A percentile compares a stretch with the other conserved stretches of the same genome.
phyloP scores from a whole-genome alignment of 2,888 invertebrate species.

The Quadroppia sp. region DNA sequence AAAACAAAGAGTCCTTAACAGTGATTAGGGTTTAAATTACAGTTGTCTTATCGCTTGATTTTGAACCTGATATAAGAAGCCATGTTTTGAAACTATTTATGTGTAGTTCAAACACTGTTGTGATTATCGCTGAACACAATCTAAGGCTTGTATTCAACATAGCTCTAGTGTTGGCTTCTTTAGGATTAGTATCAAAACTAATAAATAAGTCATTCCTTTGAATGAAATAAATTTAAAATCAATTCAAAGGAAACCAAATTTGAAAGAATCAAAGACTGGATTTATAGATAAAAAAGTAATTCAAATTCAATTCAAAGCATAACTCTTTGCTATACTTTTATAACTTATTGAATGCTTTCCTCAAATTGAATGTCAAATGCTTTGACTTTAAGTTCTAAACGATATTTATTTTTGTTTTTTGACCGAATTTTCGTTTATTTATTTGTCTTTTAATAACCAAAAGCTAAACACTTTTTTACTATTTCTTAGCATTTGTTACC shows the following conservation, averaged over 20 bases:
- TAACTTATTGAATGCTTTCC: not conserved
- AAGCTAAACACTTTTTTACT: not conserved
- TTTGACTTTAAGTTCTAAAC: not conserved
- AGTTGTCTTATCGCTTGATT: slow-evolving; percentile 7
- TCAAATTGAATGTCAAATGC: slow-evolving; percentile 8
- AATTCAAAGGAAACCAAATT: not conserved
- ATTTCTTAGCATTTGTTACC: slow-evolving; percentile 10
- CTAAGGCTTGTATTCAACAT: not conserved
- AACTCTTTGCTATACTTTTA: not conserved
- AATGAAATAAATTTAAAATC: not conserved
- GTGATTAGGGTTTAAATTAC: slow-evolving; percentile 6
- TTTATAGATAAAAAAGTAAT: not conserved
- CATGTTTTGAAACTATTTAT: not conserved
- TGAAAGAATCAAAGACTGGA: not conserved
- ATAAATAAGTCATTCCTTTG: not conserved
- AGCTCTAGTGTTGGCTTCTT: not conserved
- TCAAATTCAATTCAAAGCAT: too few relatives aligned
- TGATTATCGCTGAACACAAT: slow-evolving; percentile 15
- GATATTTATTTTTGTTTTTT: not conserved
- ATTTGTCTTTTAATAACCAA: not conserved
- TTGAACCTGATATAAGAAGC: not conserved
- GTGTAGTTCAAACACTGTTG: not conserved
- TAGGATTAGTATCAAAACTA: not conserved
- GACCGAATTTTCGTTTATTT: slow-evolving; percentile 9
- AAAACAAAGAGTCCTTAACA: slow-evolving; percentile 4